Base-by-base conservation (phyloP, 2,888 invertebrate genomes). In the Harpalus rufipes region DNA sequence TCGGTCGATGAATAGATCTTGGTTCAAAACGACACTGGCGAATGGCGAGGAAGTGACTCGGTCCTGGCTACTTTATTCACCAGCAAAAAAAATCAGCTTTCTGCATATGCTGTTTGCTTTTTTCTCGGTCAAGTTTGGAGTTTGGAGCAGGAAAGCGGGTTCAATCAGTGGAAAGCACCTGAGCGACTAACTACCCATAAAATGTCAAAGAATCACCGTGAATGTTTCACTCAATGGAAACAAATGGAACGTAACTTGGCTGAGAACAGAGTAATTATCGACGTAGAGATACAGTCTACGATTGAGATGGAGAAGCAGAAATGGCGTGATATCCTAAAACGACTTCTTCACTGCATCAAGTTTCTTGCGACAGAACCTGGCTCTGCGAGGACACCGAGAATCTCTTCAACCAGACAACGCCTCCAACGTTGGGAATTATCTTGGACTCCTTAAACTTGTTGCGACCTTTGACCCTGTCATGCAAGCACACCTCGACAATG, bases 291-390 rank as follows among this genome's bases (percentile, higher is more conserved):
- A 5, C 63, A 80, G n/a, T 25, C 32, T 7, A 2, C 4, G 2
- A 68, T 68, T 39, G 16, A 80, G 12, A 63, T 1, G 61, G 63
- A 80, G 39, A 80, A 21, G 14, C 63, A 80, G 41, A 61, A 25
- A 16, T 56, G 65, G 79, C 63, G 59, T 12, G 65, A 81, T 21
- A 80, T 85, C 68, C n/a, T n/a, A n/a, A n/a, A n/a, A n/a, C n/a
- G n/a, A n/a, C n/a, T n/a, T n/a, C n/a, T n/a, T n/a, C n/a, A 65
- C 80, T 80, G 59, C 32, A 81, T 81, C 6, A 80, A 85, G 18
- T 80, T 80, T 68, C 80, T 85, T 56, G 81, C 81, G 14, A 56
- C 68, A 85, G 18, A 85, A 85, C n/a, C 59, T 85, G 41, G 85
- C 85, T 39, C 32, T 85, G 58, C 58, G 74, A 81, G 81, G 81